Evolutionary conservation across 2,113 vertebrate genomes (phyloP), one percentile per base, ranked within the genome.

Genomic region (Heloderma charlesbogerti): DNA sequence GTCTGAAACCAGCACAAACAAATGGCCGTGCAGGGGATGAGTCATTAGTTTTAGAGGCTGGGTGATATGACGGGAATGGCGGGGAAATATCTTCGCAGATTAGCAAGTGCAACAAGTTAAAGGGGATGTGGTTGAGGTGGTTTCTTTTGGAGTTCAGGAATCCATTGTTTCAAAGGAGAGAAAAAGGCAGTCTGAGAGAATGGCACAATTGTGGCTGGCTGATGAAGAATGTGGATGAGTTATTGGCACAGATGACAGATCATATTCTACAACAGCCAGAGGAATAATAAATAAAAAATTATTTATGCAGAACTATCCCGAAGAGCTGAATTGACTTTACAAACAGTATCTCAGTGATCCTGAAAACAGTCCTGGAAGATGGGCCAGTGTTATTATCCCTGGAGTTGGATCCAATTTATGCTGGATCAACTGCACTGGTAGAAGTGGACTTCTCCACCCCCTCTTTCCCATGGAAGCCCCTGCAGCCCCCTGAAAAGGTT

Each of bases 1-100:
- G 96, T 94, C 96, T 95, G 96, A 89, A 97, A 95, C 84, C 95
- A 93, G 95, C 97, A 93, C 96, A 97, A 97, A 97, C 96, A 97
- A 96, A 96, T 92, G 97, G 96, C 97, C 91, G n/a, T 86, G 93
- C 80, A 43, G 31, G 89, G 92, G 94, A 90, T 95, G 97, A 96
- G 94, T 96, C 97, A 96, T 96, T 95, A 93, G 94, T 77, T 54
- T 75, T 2, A 93, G 51, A 93, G 91, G 84, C 93, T 1, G 22
- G 31, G 86, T 71, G 95, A 92, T 89, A 85, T 89, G 94, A 90
- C 0, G 43, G 94, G 94, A 94, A 90, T 90, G 15, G 77, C 15
- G 0, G 0, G 82, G 3, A 79, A 12, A 90, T 82, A 37, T 86
- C 84, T 4, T 72, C 69, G 81, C 88, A 63, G 90, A 90, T 91